Evolutionary conservation across 1,140 invertebrate genomes (phyloP).

Genomic region (Drosophila leontia): DNA sequence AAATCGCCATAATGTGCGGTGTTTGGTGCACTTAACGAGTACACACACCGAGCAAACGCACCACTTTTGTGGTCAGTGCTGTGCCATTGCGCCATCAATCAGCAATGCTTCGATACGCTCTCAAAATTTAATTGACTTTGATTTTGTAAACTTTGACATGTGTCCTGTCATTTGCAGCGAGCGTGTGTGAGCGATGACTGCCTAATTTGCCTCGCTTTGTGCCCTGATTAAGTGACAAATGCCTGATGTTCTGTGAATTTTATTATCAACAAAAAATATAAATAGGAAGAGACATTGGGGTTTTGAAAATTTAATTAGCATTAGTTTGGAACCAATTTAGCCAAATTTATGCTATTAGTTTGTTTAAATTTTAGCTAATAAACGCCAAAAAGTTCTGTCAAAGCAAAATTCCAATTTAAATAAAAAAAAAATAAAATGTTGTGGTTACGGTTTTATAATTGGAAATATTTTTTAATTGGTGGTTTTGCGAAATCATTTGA

Average conservation of each 20-base stretch:
- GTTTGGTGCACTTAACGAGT: slow-evolving; percentile 77
- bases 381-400: not conserved
- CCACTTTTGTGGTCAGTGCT: slow-evolving; percentile 40
- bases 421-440: not conserved
- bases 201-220: slow-evolving; percentile 60
- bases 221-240: slow-evolving; percentile 65
- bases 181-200: slow-evolving; percentile 18
- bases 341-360: not conserved
- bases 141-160: slow-evolving; percentile 54
- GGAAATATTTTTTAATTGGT: slow-evolving; percentile 21
- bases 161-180: slow-evolving; percentile 3
- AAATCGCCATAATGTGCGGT: slow-evolving; percentile 74
- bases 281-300: not conserved
- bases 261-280: slow-evolving; percentile 6
- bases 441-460: slow-evolving; percentile 22
- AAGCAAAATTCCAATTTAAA: slow-evolving; percentile 12
- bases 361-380: not conserved
- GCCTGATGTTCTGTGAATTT: slow-evolving; percentile 50
- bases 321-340: slow-evolving; percentile 4
- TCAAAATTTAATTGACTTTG: slow-evolving; percentile 79
- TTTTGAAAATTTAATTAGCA: slow-evolving; percentile 7
- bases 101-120: slow-evolving; percentile 51
- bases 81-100: slow-evolving; percentile 73
- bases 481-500: not conserved
- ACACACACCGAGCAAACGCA: not conserved